Percentiles rank a stretch among this genome's conserved stretches.
These are phyloP conservation scores for Drosophila santomea DNA, from an alignment of 1,140 invertebrate genomes.

Conservation along the genomic window DNA sequence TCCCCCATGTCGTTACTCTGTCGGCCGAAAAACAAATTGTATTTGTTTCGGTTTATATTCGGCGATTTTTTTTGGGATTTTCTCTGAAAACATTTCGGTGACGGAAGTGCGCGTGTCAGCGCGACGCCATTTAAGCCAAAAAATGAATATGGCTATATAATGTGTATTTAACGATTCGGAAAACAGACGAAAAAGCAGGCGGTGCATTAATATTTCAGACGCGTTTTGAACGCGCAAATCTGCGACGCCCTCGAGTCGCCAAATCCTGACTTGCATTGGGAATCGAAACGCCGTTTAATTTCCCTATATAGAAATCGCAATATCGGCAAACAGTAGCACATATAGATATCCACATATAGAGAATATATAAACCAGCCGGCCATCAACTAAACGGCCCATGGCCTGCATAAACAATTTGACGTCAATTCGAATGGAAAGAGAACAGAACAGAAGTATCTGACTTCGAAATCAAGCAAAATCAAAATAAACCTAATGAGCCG, in stretches of 20 bases:
- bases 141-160: constrained; percentile 34
- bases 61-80: constrained; percentile 51
- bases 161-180: constrained; percentile 40
- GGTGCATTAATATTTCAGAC: constrained; percentile 57
- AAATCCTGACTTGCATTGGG: constrained; percentile 55
- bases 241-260: constrained; percentile 54
- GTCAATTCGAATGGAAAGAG: constrained; percentile 56
- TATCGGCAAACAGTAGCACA: constrained; percentile 29
- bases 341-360: constrained; percentile 26
- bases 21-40: constrained; percentile 35
- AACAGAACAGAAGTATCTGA: constrained; percentile 38
- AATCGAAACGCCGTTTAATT: constrained; percentile 51
- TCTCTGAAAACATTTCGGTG: constrained; percentile 56
- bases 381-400: constrained; percentile 53
- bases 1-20: constrained; percentile 51
- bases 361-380: constrained; percentile 35
- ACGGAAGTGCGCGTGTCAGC: constrained; percentile 73
- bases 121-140: constrained; percentile 55
- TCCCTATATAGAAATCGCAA: constrained; percentile 52
- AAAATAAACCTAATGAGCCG: constrained; percentile 35
- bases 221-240: constrained; percentile 41
- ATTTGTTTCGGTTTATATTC: constrained; percentile 9
- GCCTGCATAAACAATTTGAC: constrained; percentile 78
- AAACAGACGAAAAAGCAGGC: constrained; percentile 16
- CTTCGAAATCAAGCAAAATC: constrained; percentile 30